phyloP scores from a whole-genome alignment of 2,888 invertebrate species.

The Phaonia tiefii region DNA sequence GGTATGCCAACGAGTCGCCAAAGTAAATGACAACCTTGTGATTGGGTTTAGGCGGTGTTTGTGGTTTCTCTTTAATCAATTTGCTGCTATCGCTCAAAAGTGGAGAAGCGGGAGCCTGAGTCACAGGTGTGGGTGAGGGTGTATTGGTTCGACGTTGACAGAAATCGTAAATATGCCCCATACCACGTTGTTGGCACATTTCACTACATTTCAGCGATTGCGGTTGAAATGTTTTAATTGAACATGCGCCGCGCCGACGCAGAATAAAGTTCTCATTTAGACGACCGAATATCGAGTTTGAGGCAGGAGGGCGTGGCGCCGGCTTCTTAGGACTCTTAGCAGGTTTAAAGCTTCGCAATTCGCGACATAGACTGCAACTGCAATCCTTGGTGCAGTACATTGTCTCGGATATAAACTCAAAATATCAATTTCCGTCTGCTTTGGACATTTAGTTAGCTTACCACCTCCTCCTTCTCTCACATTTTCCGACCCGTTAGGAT shows the following conservation, averaged over 20 bases:
- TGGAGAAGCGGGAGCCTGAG: conserved; percentile 71
- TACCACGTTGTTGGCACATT: conserved; percentile 74
- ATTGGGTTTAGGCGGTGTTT: conserved; percentile 76
- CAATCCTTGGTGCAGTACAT: conserved; percentile 89
- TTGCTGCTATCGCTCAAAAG: conserved; percentile 32
- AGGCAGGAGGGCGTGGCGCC: conserved; percentile 74
- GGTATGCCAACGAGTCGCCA: conserved; percentile 83
- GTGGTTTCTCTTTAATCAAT: conserved; percentile 68
- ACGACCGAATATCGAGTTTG: conserved; percentile 75
- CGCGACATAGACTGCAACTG: conserved; percentile 88
- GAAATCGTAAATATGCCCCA: conserved; percentile 60
- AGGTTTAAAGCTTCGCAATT: conserved; percentile 85
- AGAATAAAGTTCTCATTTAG: conserved; percentile 81
- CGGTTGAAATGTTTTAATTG: conserved; percentile 77
- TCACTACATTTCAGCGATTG: conserved; percentile 76
- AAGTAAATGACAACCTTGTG: conserved; percentile 89
- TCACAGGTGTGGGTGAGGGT: conserved; percentile 76
- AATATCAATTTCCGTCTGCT: conserved; percentile 30
- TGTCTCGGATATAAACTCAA: conserved; percentile 59
- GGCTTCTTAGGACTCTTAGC: conserved; percentile 75
- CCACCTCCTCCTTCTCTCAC: conserved; percentile 30
- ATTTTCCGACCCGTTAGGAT: conserved; percentile 40
- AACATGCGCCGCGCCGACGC: conserved; percentile 78
- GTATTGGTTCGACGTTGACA: conserved; percentile 68
- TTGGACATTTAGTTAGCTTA: conserved; percentile 27